A percentile compares a stretch with the other conserved stretches of the same genome.
Conservation (phyloP, 1,140 invertebrate species). For the Gonatopus flavifemur region DNA sequence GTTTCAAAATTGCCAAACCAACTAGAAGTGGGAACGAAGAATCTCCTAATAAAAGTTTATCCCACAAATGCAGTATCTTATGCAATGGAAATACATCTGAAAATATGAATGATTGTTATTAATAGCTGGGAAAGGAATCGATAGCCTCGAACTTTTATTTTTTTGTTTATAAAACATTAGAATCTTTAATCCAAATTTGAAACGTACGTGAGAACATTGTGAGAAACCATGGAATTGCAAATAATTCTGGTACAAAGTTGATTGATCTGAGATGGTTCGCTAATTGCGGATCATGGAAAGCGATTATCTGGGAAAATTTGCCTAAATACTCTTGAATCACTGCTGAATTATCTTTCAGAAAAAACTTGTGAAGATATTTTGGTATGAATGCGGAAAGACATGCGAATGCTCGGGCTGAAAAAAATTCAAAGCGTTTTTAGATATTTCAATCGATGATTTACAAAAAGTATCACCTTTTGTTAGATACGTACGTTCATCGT, state of each 20-base stretch:
- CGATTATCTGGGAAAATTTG: conserved; percentile 94
- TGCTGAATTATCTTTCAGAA: conserved; percentile 96
- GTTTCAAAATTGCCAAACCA: conserved; percentile 89
- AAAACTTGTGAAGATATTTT: conserved; percentile 97
- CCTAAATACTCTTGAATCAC: conserved; percentile 97
- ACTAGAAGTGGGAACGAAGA: conserved; percentile 94
- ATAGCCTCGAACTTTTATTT: conserved; percentile 6
- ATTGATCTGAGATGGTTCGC: conserved; percentile 91
- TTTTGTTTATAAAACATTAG: conserved; percentile 5
- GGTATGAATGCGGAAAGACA: conserved; percentile 93
- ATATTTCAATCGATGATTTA: conserved; percentile 1
- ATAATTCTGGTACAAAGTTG: conserved; percentile 95
- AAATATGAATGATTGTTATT: conserved; percentile 31
- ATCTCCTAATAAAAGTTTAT: conserved; percentile 91
- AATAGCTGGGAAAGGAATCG: neutral
- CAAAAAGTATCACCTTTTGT: neutral
- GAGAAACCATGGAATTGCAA: conserved; percentile 99
- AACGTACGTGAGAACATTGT: conserved; percentile 98
- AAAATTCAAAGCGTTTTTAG: conserved; percentile 11
- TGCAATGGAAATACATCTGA: conserved; percentile 96
- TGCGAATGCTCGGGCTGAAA: conserved; percentile 87
- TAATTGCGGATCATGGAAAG: conserved; percentile 92
- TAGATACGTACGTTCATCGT: conserved; percentile 80
- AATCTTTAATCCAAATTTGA: conserved; percentile 11
- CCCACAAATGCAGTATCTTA: conserved; percentile 98